Base-by-base conservation (phyloP, 2,888 invertebrate genomes). In the Cybosia mesomella region DNA sequence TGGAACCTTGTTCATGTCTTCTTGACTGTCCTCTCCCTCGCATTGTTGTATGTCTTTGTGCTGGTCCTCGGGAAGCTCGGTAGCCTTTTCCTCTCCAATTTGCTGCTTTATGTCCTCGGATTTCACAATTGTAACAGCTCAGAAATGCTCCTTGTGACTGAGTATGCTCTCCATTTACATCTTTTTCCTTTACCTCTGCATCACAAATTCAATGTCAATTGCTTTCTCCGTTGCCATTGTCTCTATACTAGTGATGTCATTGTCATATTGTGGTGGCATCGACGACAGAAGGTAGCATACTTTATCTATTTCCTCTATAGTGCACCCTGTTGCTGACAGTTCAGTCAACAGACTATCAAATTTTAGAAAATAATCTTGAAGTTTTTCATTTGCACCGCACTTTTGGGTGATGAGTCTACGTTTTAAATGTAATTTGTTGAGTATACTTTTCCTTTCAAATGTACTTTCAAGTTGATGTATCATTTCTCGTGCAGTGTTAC, bases 371-470 rank as follows among this genome's bases (percentile, higher is more conserved):
- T 54, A 22, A 2, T 64, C 64, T 57, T 64, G 15, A 1, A 64
- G 24, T 8, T 57, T 64, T 11, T 21, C 34, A 10, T 21, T 21
- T 3, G 13, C 9, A 7, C 10, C 11, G 8, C 21, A 36, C 22
- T 36, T 34, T 36, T 55, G 4, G 18, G 36, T 22, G 11, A 64
- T 11, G 2, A 64, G 39, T 55, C 36, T 64, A 13, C 36, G 32
- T 55, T 36, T 10, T 24, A 64, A 21, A 24, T 55, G 10, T 15
- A 64, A 15, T 55, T 64, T 64, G 22, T n/a, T 39, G 13, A 64
- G 11, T 15, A 64, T n/a, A 55, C 55, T 55, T 55, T 55, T 64
- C 7, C 64, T 39, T 57, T 64, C 22, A 55, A 55, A 64, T 13
- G 15, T 7, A 22, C 36, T 36, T 64, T 57, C 64, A 11, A 36